These are phyloP conservation scores for Leptatherina wallacei DNA, from an alignment of 2,797 vertebrate genomes.

Conservation along the genomic window DNA sequence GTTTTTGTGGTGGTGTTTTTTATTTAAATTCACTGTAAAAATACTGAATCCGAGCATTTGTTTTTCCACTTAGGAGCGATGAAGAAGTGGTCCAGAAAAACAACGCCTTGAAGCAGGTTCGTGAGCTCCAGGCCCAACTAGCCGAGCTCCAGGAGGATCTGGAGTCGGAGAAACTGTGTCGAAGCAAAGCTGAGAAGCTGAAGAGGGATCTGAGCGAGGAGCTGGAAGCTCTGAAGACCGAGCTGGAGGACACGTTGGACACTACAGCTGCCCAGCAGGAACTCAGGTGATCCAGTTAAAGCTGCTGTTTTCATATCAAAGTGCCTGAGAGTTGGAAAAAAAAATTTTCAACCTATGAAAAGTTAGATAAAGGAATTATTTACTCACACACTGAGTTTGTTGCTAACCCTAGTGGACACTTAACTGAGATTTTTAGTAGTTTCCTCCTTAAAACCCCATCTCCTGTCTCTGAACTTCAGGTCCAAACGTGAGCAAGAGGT, in stretches of 20 bases:
- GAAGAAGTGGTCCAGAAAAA: constrained; percentile 94
- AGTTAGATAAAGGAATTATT: too few relatives aligned
- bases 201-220: constrained; percentile 97
- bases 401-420: too few relatives aligned
- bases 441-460: too few relatives aligned
- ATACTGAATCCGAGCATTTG: background rate
- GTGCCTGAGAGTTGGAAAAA: background rate
- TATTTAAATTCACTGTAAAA: too few relatives aligned
- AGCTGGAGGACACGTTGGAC: constrained; percentile 96
- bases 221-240: constrained; percentile 95
- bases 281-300: constrained; percentile 84
- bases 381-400: too few relatives aligned
- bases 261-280: constrained; percentile 98
- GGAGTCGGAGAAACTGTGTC: constrained; percentile 91
- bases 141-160: constrained; percentile 96
- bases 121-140: constrained; percentile 95
- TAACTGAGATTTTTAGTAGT: background rate
- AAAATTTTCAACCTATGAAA: too few relatives aligned
- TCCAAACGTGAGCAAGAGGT: constrained; percentile 97
- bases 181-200: constrained; percentile 97
- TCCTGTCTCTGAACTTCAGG: constrained; percentile 68
- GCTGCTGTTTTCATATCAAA: background rate
- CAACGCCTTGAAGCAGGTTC: constrained; percentile 91
- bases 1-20: too few relatives aligned
- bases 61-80: constrained; percentile 84